Evolutionary conservation across 2,797 vertebrate genomes (phyloP).

Genomic region (Chaetophractus vellerosus): DNA sequence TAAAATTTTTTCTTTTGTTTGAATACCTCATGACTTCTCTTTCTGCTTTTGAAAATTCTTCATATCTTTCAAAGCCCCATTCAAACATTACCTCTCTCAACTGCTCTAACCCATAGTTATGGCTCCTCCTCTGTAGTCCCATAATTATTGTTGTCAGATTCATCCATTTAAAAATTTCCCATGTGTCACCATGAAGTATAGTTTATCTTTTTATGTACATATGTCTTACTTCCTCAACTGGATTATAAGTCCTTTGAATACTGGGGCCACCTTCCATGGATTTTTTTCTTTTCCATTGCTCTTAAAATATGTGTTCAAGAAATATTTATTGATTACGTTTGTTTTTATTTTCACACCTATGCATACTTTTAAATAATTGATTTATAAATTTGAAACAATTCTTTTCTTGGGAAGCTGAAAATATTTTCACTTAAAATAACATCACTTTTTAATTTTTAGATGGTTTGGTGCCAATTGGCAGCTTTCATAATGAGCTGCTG

Average conservation of each 20-base stretch:
- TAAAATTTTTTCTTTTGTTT: constrained; percentile 1
- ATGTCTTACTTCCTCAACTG: background rate
- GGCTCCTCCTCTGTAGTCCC: background rate
- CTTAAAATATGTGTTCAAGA: background rate
- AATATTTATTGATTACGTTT: background rate
- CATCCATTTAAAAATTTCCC: background rate
- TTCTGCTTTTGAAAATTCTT: background rate
- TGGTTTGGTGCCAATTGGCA: background rate
- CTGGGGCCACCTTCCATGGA: background rate
- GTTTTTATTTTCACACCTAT: background rate
- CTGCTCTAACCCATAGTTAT: background rate
- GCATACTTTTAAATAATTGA: background rate
- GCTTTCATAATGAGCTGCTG: background rate
- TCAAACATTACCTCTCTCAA: background rate
- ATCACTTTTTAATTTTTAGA: background rate
- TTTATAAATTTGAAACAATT: constrained; percentile 46
- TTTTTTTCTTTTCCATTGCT: background rate
- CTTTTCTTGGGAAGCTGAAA: background rate
- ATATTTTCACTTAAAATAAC: constrained; percentile 1
- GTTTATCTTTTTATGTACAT: background rate
- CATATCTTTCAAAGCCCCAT: background rate
- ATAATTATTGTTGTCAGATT: background rate
- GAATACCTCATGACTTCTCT: background rate
- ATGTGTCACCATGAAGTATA: background rate
- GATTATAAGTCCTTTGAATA: background rate